These are phyloP conservation scores for Parnassius apollo DNA, from an alignment of 2,888 invertebrate genomes.

Conservation along the genomic window DNA sequence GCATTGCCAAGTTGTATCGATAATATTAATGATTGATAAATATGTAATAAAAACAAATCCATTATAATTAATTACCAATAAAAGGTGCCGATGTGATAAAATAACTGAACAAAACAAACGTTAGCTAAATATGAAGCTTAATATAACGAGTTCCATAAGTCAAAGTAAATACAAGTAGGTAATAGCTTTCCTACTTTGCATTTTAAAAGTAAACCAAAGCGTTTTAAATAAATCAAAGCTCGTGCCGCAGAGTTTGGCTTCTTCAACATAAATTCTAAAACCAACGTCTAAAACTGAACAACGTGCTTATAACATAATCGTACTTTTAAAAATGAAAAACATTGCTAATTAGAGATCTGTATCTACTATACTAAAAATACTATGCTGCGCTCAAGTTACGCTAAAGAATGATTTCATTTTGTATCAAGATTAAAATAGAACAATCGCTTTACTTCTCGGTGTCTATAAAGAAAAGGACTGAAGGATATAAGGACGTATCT, in stretches of 20 bases:
- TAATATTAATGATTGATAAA: no score
- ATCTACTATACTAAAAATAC: background rate
- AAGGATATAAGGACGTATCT: conserved; percentile 3
- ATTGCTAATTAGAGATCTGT: background rate
- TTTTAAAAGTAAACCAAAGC: conserved; percentile 21
- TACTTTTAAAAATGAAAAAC: background rate
- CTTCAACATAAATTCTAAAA: conserved; percentile 1
- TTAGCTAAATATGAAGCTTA: conserved; percentile 3
- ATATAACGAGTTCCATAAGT: conserved; percentile 19
- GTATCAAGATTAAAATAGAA: conserved; percentile 16
- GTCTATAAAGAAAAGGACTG: conserved; percentile 3
- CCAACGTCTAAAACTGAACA: background rate
- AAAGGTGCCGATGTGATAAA: background rate
- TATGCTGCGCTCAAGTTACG: background rate
- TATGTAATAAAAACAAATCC: no score
- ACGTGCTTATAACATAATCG: background rate
- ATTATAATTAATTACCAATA: no score
- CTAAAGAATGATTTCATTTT: conserved; percentile 22
- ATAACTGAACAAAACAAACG: conserved; percentile 6
- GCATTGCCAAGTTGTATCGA: no score
- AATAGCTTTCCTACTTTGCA: conserved; percentile 24
- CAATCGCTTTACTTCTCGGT: conserved; percentile 17
- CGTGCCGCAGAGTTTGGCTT: conserved; percentile 17
- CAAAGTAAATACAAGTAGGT: conserved; percentile 25
- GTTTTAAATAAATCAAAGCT: conserved; percentile 23